Evolutionary conservation across 1,140 invertebrate genomes (phyloP).

Genomic region (Triops cancriformis): DNA sequence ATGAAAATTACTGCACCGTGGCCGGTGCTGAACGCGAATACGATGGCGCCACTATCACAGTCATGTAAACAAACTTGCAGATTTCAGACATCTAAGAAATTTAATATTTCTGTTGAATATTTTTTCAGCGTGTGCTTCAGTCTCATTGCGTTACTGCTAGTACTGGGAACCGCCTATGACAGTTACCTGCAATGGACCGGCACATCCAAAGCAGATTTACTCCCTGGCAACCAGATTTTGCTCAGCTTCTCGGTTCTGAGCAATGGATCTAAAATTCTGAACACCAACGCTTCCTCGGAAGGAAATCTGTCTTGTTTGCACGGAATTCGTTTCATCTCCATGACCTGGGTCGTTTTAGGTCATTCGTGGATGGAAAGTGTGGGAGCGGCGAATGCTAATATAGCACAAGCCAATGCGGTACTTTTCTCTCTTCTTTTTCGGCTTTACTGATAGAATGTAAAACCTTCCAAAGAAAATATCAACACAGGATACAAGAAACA

Average conservation of each 20-base stretch:
- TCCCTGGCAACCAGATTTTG: neutral
- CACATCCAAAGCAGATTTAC: neutral
- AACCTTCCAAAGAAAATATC: neutral
- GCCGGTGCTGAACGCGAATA: neutral
- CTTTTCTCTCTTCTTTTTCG: conserved; percentile 47
- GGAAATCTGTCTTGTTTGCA: conserved; percentile 39
- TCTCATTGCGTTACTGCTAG: neutral
- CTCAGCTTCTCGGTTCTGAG: conserved; percentile 19
- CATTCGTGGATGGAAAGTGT: conserved; percentile 15
- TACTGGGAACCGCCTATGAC: neutral
- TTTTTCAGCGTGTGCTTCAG: neutral
- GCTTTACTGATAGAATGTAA: neutral
- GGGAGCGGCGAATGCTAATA: neutral
- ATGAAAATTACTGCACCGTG: conserved; percentile 18
- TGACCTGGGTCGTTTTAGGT: conserved; percentile 21
- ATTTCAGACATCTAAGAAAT: too few species aligned
- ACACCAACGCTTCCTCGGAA: conserved; percentile 34
- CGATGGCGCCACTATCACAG: conserved; percentile 14
- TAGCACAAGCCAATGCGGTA: neutral
- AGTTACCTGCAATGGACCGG: neutral
- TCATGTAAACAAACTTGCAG: too few species aligned
- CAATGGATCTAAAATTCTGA: conserved; percentile 16
- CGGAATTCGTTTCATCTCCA: conserved; percentile 25
- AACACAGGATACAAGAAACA: too few species aligned
- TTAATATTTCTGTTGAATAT: too few species aligned